Evolutionary conservation across 2,113 vertebrate species (phyloP).

Genomic region (Dromas ardeola): DNA sequence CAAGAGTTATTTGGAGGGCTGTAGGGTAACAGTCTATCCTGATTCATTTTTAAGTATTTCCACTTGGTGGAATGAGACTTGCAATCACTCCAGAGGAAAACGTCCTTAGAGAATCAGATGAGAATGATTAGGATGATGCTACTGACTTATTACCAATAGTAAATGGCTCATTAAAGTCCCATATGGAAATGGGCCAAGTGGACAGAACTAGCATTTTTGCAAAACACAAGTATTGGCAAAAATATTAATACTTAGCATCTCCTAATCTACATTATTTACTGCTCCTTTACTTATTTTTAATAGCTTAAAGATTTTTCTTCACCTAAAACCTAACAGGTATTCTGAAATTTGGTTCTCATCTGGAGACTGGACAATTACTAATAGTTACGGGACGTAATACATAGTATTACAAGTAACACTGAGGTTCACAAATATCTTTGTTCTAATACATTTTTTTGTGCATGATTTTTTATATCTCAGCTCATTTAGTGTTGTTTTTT

Average conservation of each 20-base stretch:
- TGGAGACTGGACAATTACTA: background rate
- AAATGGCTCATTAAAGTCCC: background rate
- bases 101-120: background rate
- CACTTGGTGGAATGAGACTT: conserved; percentile 2
- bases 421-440: background rate
- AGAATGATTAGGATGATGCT: background rate
- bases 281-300: background rate
- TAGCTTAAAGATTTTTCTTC: background rate
- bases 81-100: background rate
- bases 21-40: background rate
- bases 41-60: conserved; percentile 7
- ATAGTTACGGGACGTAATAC: background rate
- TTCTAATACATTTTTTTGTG: background rate
- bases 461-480: background rate
- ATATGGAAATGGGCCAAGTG: background rate
- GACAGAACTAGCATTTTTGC: background rate
- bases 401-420: background rate
- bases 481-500: background rate
- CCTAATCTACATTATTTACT: background rate
- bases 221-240: background rate
- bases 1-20: conserved; percentile 32
- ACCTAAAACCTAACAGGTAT: background rate
- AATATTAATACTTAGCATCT: background rate
- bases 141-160: conserved; percentile 2
- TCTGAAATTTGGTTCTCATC: background rate